These are phyloP conservation scores for Athalia rosae DNA, from an alignment of 2,888 invertebrate genomes.

Conservation along the genomic window DNA sequence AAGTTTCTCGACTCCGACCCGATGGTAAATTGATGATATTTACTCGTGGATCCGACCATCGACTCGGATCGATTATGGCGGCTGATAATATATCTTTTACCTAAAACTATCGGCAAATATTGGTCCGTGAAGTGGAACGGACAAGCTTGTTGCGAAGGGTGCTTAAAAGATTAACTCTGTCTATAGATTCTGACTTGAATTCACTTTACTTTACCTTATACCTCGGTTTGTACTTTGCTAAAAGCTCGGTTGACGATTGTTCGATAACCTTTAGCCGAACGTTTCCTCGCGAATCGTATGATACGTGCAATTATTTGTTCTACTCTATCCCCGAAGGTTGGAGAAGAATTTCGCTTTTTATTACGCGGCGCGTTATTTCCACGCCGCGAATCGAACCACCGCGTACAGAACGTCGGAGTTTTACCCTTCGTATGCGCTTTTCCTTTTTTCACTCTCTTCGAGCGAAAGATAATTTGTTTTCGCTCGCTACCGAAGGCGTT, in stretches of 20 bases:
- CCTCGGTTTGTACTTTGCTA: neutral
- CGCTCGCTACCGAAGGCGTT: slow-evolving; percentile 26
- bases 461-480: slow-evolving; percentile 28
- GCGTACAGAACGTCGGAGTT: no score
- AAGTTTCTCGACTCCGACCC: no score
- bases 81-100: no score
- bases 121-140: neutral
- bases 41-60: neutral
- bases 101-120: slow-evolving; percentile 8
- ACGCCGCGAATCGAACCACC: neutral
- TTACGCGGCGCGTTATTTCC: no score
- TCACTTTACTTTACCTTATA: neutral
- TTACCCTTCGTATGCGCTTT: no score
- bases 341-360: no score
- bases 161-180: slow-evolving; percentile 17
- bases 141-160: slow-evolving; percentile 1
- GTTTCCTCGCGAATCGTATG: neutral
- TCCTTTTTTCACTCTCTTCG: no score
- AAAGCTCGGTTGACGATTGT: no score
- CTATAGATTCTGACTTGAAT: slow-evolving; percentile 15
- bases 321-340: no score
- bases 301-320: no score
- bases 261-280: neutral
- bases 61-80: neutral
- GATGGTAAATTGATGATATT: neutral